Evolutionary conservation across 2,797 vertebrate genomes (phyloP).

Genomic region (Hemitrygon akajei): DNA sequence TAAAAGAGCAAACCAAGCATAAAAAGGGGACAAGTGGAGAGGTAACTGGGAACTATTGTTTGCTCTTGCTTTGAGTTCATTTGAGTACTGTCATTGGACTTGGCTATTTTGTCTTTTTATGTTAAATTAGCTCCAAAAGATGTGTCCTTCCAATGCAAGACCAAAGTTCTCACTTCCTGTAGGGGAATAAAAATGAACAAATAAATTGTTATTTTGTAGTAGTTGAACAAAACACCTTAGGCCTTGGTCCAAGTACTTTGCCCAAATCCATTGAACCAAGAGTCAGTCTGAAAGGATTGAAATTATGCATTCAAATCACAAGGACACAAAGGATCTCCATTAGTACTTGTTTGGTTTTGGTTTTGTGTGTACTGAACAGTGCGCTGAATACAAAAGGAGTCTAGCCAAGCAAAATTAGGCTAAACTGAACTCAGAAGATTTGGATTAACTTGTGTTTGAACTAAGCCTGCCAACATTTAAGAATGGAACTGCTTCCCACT

Average conservation of each 20-base stretch:
- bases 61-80: background rate
- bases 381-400: background rate
- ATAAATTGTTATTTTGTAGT: conserved; percentile 19
- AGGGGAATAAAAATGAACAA: conserved; percentile 16
- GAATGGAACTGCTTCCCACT: conserved; percentile 14
- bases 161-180: conserved; percentile 22
- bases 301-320: background rate
- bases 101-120: conserved; percentile 1
- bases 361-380: conserved; percentile 9
- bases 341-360: background rate
- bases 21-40: conserved; percentile 5
- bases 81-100: background rate
- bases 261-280: background rate
- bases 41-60: background rate
- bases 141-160: background rate
- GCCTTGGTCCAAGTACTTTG: conserved; percentile 4
- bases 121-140: background rate
- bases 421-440: background rate
- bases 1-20: background rate
- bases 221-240: background rate
- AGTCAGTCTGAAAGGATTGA: background rate
- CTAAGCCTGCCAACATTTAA: background rate
- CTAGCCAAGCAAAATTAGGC: background rate
- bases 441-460: background rate
- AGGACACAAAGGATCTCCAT: background rate